Conservation (phyloP, 1,140 invertebrate species). For the Bilobella aurantiaca region DNA sequence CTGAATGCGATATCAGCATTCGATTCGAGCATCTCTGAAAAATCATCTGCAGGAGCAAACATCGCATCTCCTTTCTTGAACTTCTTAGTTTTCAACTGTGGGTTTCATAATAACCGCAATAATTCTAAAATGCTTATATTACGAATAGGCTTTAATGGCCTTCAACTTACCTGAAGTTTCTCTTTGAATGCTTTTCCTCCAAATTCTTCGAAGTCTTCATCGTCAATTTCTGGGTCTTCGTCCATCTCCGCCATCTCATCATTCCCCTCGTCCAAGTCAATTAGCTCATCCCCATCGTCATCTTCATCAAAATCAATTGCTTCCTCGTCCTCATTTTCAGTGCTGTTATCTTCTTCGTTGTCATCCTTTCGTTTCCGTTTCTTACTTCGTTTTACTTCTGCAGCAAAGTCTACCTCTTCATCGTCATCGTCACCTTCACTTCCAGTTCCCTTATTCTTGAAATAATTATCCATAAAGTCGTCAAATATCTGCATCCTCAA, state of each 20-base stretch:
- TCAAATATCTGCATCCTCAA: constrained; percentile 83
- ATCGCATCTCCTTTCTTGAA: constrained; percentile 13
- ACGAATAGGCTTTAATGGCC: background rate
- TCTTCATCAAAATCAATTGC: constrained; percentile 40
- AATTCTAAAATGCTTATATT: constrained; percentile 1
- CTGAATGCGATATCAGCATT: constrained; percentile 22
- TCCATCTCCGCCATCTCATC: constrained; percentile 32
- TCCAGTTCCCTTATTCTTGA: constrained; percentile 17
- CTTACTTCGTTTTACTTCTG: background rate
- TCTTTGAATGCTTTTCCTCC: constrained; percentile 6
- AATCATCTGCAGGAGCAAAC: constrained; percentile 37
- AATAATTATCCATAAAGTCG: constrained; percentile 50
- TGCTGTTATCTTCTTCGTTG: constrained; percentile 5
- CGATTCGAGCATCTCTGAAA: constrained; percentile 31
- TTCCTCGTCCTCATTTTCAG: constrained; percentile 39
- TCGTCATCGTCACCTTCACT: constrained; percentile 34
- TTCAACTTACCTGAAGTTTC: background rate
- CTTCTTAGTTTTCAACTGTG: constrained; percentile 11
- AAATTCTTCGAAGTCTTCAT: constrained; percentile 35
- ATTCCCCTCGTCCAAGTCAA: constrained; percentile 34
- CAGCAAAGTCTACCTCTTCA: constrained; percentile 13
- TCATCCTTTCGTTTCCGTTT: background rate
- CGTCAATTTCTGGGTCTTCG: constrained; percentile 32
- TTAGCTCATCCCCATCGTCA: constrained; percentile 22
- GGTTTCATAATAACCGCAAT: background rate